Evolutionary conservation across 2,797 vertebrate genomes (phyloP), one percentile per base, ranked within the genome.

Genomic region (Oceanodroma leucorhoa): DNA sequence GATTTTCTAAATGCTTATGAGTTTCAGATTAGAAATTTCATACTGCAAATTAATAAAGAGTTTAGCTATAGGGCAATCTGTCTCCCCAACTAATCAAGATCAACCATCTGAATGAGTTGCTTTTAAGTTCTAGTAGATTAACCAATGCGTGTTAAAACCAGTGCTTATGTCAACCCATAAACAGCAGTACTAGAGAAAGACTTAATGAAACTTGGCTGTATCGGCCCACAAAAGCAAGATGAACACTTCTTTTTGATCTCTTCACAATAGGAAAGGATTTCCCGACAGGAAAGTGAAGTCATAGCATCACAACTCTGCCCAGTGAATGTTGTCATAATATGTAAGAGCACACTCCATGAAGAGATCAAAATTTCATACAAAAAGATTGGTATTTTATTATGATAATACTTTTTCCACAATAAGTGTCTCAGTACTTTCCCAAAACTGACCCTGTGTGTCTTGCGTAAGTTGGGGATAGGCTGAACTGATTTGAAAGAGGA

Each of bases 1-100:
- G 90, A 41, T 96, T 96, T 96, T 96, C 91, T 95, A 97, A 96
- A 95, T 82, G 70, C 51, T 80, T 96, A 77, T 87, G 79, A 86
- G 86, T 97, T 97, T 97, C 89, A 95, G 93, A 87, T 87, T 89
- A 94, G 80, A 94, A 97, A 95, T 95, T 92, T 95, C 85, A 64
- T 76, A 58, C 70, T 43, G 43, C 61, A 96, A 96, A 96, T 95
- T 96, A 97, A 94, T 93, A 94, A 94, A 87, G 70, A 83, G 14
- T 96, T 97, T 96, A 96, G 64, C 85, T 96, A 77, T 67, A 96
- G 90, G 94, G 64, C 83, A 93, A 80, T 91, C 51, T 94, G 61
- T 85, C 78, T 95, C 82, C 50, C 77, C 30, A 22, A 82, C 87
- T 95, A 95, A 96, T 92, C 94, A 95, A 89, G 41, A 26, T 92